A percentile compares a stretch with the other conserved stretches of the same genome.
Evolutionary conservation across 2,113 vertebrate genomes (phyloP).

Genomic region (Salvelinus fontinalis): DNA sequence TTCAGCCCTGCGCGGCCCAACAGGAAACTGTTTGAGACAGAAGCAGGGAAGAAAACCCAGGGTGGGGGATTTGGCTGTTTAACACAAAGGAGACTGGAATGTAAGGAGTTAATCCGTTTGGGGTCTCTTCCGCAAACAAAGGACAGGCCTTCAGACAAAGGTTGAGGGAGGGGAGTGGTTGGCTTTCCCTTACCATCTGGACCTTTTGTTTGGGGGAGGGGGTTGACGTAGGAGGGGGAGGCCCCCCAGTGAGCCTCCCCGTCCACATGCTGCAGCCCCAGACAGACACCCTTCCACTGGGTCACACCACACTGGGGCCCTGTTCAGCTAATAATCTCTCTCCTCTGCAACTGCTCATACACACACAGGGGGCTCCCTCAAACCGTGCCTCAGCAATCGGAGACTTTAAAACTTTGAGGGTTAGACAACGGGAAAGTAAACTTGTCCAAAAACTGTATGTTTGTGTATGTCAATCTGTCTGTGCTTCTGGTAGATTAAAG

Average conservation of each 20-base stretch:
- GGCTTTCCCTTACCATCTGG: constrained; percentile 78
- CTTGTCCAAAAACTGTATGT: constrained; percentile 49
- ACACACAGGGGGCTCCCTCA: not conserved
- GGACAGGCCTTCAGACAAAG: constrained; percentile 77
- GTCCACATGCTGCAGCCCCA: constrained; percentile 69
- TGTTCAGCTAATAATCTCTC: constrained; percentile 58
- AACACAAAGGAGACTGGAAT: constrained; percentile 79
- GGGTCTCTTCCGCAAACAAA: constrained; percentile 78
- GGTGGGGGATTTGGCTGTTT: constrained; percentile 72
- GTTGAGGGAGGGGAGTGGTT: constrained; percentile 71
- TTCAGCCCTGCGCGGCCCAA: constrained; percentile 28
- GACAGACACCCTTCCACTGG: constrained; percentile 65
- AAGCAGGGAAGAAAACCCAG: constrained; percentile 44
- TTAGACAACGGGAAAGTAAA: constrained; percentile 48
- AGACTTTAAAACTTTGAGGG: constrained; percentile 31
- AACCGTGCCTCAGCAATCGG: not conserved
- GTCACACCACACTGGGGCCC: constrained; percentile 48
- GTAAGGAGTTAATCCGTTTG: constrained; percentile 80
- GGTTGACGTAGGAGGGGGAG: constrained; percentile 29
- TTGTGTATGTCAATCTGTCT: constrained; percentile 67
- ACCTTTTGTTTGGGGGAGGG: constrained; percentile 75
- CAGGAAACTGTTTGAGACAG: constrained; percentile 64
- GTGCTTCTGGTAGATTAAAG: constrained; percentile 56
- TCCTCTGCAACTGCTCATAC: constrained; percentile 32
- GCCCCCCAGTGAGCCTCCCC: constrained; percentile 36